Evolutionary conservation across 2,797 vertebrate genomes (phyloP), one percentile per base, ranked within the genome.

Genomic region (Sphaeramia orbicularis): DNA sequence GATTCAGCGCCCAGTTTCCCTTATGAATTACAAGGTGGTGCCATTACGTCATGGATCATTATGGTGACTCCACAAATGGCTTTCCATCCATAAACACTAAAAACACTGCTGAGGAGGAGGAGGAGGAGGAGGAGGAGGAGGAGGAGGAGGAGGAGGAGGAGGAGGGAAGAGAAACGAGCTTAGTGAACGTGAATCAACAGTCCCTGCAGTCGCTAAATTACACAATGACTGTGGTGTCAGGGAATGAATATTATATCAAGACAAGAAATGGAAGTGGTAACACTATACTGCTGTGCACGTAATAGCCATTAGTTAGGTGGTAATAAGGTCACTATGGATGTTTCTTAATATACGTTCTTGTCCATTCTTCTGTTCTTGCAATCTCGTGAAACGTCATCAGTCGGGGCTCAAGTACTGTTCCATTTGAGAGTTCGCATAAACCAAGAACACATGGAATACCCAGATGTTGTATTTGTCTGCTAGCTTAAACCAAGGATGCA

Each of bases 21-120:
- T 50, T 64, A 49, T 71, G 74, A 86, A 83, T 79, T 71, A 68
- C 66, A 76, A 56, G 44, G 52, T 56, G 80, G 50, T 15, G 54
- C 55, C 57, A 67, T 83, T 78, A 78, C 63, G 8, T 87, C 75
- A 86, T 65, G 60, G 79, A 86, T 85, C 88, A 80, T 87, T 82
- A 84, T 73, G 66, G 52, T 71, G 71, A 74, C 62, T 78, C 73
- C 57, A 69, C 64, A 83, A 86, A 87, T 74, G 80, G 63, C 79
- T 79, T 64, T 62, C 41, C 51, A 55, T 86, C 78, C 65, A 84
- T 86, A 80, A 89, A 90, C 82, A 83, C 69, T 84, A 78, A 86
- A 79, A 79, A 75, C 51, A 12, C 48, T 21, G 42, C 68, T 42
- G 70, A 55, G 8, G 11, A 57, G 67, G 10, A 15, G 24, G 70